A percentile compares a stretch with the other conserved stretches of the same genome.
phyloP scores from a whole-genome alignment of 2,888 invertebrate species.

The Rhagophthalmus giganteus region DNA sequence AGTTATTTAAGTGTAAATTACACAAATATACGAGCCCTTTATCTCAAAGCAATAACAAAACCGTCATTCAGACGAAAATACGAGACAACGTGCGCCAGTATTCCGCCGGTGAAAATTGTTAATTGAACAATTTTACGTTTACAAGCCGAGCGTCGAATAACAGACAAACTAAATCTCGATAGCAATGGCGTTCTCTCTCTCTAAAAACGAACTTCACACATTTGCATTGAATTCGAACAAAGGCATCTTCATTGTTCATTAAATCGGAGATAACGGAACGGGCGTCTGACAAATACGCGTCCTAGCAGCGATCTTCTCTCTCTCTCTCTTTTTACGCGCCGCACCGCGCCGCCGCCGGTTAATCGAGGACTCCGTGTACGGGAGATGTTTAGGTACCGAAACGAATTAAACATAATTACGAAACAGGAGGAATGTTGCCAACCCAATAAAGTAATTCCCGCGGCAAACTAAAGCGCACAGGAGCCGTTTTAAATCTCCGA shows the following conservation, averaged over 20 bases:
- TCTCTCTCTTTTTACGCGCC: no score
- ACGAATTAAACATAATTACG: slow-evolving; percentile 20
- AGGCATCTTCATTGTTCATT: not conserved
- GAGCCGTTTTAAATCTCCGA: slow-evolving; percentile 17
- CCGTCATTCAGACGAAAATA: no score
- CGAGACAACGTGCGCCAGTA: no score
- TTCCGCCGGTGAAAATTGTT: no score
- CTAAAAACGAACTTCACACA: not conserved
- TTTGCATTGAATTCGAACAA: not conserved
- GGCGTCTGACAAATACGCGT: not conserved
- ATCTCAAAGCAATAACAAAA: no score
- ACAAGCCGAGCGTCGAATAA: not conserved
- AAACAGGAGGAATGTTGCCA: slow-evolving; percentile 13
- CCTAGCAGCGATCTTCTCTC: not conserved
- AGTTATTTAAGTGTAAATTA: no score
- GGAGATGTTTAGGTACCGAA: slow-evolving; percentile 7
- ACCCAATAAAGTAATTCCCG: slow-evolving; percentile 27
- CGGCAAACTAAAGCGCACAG: slow-evolving; percentile 11
- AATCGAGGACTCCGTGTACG: no score
- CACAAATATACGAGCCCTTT: no score
- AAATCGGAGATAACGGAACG: not conserved
- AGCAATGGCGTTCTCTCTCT: not conserved
- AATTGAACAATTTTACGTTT: not conserved
- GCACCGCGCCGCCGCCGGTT: no score
- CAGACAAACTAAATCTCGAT: not conserved